Evolutionary conservation across 2,888 invertebrate species (phyloP), one percentile per base, ranked within the genome.

Genomic region (Thymelicus lineola): DNA sequence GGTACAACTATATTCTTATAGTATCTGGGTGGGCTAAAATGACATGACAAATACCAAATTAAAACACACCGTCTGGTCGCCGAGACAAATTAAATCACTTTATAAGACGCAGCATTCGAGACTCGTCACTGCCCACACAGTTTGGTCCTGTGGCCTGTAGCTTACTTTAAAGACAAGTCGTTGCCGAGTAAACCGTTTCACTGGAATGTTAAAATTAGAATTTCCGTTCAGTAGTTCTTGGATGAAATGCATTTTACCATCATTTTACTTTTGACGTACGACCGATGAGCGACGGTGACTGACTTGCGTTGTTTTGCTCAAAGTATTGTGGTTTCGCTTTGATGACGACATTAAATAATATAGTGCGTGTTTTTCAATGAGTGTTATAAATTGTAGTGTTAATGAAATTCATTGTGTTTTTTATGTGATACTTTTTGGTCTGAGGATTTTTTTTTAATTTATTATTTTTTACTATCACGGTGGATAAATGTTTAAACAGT

Each of bases 151-250:
- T 82, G 83, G 86, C 83, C 83, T 83, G 86, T 82, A 84, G 86
- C 81, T 87, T 84, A 86, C 83, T 86, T 83, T 85, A 84, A 84
- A 88, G 84, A 88, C 89, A 86, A 87, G 86, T 82, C 86, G 83
- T 80, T 77, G 81, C 85, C 84, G 81, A 83, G 79, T 78, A 79
- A 81, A 82, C 81, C 86, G 87, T 89, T 91, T 93, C 90, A 83
- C 84, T 90, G 87, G 90, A 92, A 93, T 88, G 75, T 89, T 93
- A 93, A 89, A 86, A 89, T 91, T 93, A 93, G 93, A 93, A 91
- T 91, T 85, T 90, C 90, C 89, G 90, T 89, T 86, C 88, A 86
- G 83, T 88, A 90, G 86, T 88, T 89, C 85, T 87, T 89, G 86
- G 90, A 84, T 76, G 81, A 87, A 89, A 90, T 90, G 87, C 85